Evolutionary conservation across 2,888 invertebrate genomes (phyloP), one percentile per base, ranked within the genome.

Genomic region (Chloromyia formosa): DNA sequence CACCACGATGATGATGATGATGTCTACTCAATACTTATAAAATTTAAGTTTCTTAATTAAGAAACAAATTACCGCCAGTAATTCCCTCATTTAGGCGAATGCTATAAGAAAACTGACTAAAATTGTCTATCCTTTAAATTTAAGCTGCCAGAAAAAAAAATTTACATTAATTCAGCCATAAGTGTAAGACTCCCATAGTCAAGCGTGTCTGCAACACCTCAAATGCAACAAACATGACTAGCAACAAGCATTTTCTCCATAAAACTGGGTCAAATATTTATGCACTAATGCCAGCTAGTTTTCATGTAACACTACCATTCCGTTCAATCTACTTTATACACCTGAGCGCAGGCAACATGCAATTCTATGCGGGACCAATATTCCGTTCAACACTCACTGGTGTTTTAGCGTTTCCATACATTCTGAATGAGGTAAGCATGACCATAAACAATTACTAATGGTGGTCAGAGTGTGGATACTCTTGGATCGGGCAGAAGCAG

Each of bases 391-490:
- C 12, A 49, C 49, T n/a, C 49, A 10, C 12, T 49, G 27, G 27
- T 35, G 27, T 35, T 35, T 35, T 35, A 2, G 27, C 7, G 27
- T 49, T 49, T n/a, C 49, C 49, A 49, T 49, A 49, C 16, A 49
- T 49, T 49, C 49, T 49, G 14, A 12, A 49, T 49, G 49, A 49
- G 49, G 12, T 49, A n/a, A 49, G 49, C 49, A 49, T 49, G 49
- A 49, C 49, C 49, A 49, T 49, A 49, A 49, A 49, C 49, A 49
- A 49, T 49, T n/a, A 49, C 49, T 49, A 49, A 49, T 49, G 49
- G 49, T 49, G 49, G 49, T 49, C 49, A 49, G 49, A n/a, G 49
- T n/a, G 16, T 35, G 7, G 3, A 7, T 35, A 4, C 27, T n/a
- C 16, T 49, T 49, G 16, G 12, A n/a, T 49, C 2, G 12, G 49